Evolutionary conservation across 2,113 vertebrate genomes (phyloP).

Genomic region (Crocuta crocuta): DNA sequence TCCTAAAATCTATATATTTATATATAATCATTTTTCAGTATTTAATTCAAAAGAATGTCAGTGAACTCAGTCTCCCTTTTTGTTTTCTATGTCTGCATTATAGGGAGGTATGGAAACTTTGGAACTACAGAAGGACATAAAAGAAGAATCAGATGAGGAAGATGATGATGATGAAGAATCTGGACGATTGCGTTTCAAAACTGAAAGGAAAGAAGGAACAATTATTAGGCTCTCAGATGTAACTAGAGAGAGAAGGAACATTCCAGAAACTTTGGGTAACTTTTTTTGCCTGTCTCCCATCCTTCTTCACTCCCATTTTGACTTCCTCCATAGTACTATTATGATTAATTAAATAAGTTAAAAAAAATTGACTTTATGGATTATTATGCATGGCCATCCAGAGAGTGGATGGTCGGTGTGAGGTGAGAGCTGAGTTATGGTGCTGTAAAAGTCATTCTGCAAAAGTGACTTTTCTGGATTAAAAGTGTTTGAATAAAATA

Average conservation of each 20-base stretch:
- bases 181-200: slow-evolving; percentile 96
- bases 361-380: background rate
- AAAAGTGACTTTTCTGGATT: background rate
- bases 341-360: background rate
- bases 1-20: background rate
- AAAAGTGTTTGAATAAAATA: background rate
- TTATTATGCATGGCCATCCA: background rate
- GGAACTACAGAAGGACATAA: slow-evolving; percentile 87
- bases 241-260: slow-evolving; percentile 94
- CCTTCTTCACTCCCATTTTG: background rate
- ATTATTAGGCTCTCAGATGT: slow-evolving; percentile 95
- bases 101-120: slow-evolving; percentile 90
- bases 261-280: slow-evolving; percentile 98
- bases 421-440: background rate
- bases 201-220: slow-evolving; percentile 95
- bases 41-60: background rate
- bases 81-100: slow-evolving; percentile 40
- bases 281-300: slow-evolving; percentile 44
- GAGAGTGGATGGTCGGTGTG: background rate
- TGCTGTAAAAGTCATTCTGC: background rate
- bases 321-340: background rate
- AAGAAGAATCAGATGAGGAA: slow-evolving; percentile 94
- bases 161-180: slow-evolving; percentile 96
- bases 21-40: background rate
- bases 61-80: background rate